A percentile compares a stretch with the other conserved stretches of the same genome.
These are phyloP conservation scores for Paratilapia polleni DNA, from an alignment of 2,113 vertebrate species.

Conservation along the genomic window DNA sequence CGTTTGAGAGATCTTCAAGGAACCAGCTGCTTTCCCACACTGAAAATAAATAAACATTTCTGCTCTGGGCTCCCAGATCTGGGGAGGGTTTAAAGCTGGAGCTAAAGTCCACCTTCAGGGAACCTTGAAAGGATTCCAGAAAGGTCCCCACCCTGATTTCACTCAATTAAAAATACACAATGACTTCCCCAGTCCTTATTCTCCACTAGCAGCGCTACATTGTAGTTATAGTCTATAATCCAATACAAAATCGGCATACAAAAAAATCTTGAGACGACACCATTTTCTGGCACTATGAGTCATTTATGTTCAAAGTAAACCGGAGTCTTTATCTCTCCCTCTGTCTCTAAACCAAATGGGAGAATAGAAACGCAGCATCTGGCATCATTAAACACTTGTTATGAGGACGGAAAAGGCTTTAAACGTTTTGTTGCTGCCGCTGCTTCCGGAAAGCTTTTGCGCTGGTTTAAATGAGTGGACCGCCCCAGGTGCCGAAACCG, in stretches of 20 bases:
- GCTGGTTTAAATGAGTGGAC: slow-evolving; percentile 29
- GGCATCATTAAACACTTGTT: slow-evolving; percentile 71
- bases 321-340: slow-evolving; percentile 33
- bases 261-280: not conserved
- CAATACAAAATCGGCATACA: not conserved
- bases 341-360: slow-evolving; percentile 36
- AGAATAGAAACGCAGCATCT: slow-evolving; percentile 56
- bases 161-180: slow-evolving; percentile 16
- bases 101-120: slow-evolving; percentile 46
- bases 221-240: not conserved
- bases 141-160: slow-evolving; percentile 2
- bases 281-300: slow-evolving; percentile 17
- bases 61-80: not conserved
- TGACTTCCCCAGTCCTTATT: not conserved
- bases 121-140: slow-evolving; percentile 27
- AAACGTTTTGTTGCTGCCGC: slow-evolving; percentile 35
- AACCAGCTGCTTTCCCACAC: slow-evolving; percentile 37
- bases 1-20: slow-evolving; percentile 39
- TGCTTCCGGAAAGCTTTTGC: slow-evolving; percentile 1
- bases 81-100: not conserved
- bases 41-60: not conserved
- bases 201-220: not conserved
- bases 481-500: slow-evolving; percentile 55
- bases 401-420: slow-evolving; percentile 32
- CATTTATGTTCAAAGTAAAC: slow-evolving; percentile 42